A percentile compares a stretch with the other conserved stretches of the same genome.
Conservation (phyloP, 2,888 invertebrate genomes). For the Axea sp. region DNA sequence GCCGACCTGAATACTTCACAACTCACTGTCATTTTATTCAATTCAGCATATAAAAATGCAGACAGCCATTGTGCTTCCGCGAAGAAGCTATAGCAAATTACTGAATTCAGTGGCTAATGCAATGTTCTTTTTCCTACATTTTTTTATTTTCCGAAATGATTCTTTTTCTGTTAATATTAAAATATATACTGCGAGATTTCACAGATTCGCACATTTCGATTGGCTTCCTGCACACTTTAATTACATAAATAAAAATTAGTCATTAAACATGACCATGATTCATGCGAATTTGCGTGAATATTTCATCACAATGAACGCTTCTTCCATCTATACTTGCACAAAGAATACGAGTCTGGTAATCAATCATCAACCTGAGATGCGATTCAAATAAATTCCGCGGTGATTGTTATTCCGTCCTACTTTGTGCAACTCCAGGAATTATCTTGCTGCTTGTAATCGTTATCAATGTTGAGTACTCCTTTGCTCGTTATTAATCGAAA, state of each 20-base stretch:
- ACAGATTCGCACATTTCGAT: too few species aligned
- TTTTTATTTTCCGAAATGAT: not conserved
- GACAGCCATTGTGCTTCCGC: constrained; percentile 21
- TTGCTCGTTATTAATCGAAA: constrained; percentile 4
- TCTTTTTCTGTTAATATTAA: too few species aligned
- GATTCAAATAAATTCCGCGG: constrained; percentile 53
- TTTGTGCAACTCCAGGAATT: constrained; percentile 28
- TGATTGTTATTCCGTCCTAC: constrained; percentile 57
- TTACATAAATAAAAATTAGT: not conserved
- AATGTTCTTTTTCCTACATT: not conserved
- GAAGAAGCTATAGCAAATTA: constrained; percentile 23
- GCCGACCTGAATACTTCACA: constrained; percentile 46
- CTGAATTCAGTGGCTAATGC: constrained; percentile 1
- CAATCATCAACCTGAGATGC: constrained; percentile 54
- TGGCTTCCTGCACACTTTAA: not conserved
- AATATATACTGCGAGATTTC: too few species aligned
- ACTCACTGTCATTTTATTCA: constrained; percentile 29
- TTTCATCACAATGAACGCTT: constrained; percentile 11
- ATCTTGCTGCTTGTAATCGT: constrained; percentile 15
- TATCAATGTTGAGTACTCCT: constrained; percentile 9
- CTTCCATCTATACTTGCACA: constrained; percentile 18
- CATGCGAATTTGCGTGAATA: constrained; percentile 6
- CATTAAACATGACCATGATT: constrained; percentile 12
- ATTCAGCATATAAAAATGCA: constrained; percentile 39
- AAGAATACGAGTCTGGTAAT: constrained; percentile 43